Percentiles rank a stretch among this genome's conserved stretches.
These are phyloP conservation scores for Charina bottae DNA, from an alignment of 2,113 vertebrate species.

Conservation along the genomic window DNA sequence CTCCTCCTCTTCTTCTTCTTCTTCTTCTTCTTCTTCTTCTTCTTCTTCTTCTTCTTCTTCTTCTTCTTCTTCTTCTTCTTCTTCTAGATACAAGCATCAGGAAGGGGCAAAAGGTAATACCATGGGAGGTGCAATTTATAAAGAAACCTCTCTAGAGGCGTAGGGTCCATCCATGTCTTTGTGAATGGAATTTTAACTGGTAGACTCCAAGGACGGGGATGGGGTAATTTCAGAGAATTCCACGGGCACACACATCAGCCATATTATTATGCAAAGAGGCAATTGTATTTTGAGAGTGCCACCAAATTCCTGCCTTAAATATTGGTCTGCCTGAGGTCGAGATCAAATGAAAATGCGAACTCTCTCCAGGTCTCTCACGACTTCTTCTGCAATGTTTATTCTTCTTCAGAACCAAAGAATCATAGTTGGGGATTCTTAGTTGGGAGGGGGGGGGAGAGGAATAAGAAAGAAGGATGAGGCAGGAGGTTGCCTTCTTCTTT, in stretches of 20 bases:
- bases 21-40: accelerated
- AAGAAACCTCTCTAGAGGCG: constrained; percentile 52
- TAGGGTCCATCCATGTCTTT: constrained; percentile 68
- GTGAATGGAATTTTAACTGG: constrained; percentile 68
- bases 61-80: accelerated
- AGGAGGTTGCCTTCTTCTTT: constrained; percentile 69
- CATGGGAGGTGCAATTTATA: background rate
- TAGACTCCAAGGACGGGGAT: background rate
- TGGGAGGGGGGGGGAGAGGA: constrained; percentile 25
- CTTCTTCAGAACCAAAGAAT: constrained; percentile 71
- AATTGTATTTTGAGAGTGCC: constrained; percentile 50
- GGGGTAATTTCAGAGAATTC: constrained; percentile 62
- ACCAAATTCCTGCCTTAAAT: constrained; percentile 73
- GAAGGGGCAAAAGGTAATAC: no score
- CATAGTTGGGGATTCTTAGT: constrained; percentile 48
- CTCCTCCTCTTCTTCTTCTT: background rate
- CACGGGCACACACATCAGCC: constrained; percentile 66
- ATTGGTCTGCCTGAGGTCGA: constrained; percentile 69
- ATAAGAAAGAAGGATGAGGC: background rate
- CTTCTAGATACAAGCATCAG: background rate
- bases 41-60: no score
- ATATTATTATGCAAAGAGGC: constrained; percentile 63
- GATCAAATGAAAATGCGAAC: constrained; percentile 73
- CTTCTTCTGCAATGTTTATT: constrained; percentile 69
- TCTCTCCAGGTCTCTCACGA: constrained; percentile 53